Base-by-base conservation (phyloP, 2,797 vertebrate genomes). In the Valencia hispanica region DNA sequence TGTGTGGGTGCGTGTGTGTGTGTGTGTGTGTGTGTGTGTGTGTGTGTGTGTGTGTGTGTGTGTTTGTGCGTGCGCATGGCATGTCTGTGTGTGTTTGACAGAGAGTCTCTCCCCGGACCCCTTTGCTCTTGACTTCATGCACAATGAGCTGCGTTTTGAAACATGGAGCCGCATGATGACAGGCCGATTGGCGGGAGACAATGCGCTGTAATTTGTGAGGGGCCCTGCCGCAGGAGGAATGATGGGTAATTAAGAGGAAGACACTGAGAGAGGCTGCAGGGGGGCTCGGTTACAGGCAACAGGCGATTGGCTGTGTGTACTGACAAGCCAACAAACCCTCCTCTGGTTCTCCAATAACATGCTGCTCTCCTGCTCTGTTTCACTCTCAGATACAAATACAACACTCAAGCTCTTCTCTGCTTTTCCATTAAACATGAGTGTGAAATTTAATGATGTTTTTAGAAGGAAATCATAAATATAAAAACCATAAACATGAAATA, bases 231-330 rank as follows among this genome's bases (percentile, higher is more conserved):
- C 85, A 83, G 90, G 93, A 94, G 93, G 91, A 88, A 93, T 92
- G 93, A 92, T 92, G 94, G 95, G 95, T 96, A 96, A 96, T 95
- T 96, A 96, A 94, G 94, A 95, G 87, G 92, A 94, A 89, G 93
- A 94, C 91, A 91, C 89, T 90, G 88, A 88, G 90, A 92, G 94
- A 91, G 88, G 83, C 82, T 39, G 88, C 74, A 59, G 65, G 83
- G 93, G 92, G 79, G 75, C 79, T 91, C 66, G 77, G 89, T 95
- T 95, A 95, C 93, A 95, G 92, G 87, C 81, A 87, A 93, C 93
- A 94, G 90, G 87, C 84, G 84, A 88, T 89, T 89, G 92, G 91
- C 93, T 94, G 87, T 93, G 87, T 90, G 85, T 88, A 86, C 83
- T 76, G 86, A 91, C 81, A 90, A 82, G 87, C 86, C 82, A 88